Evolutionary conservation across 92 coral and sea anemone genomes (phyloP).

Genomic region (Epizoanthus stellaris): DNA sequence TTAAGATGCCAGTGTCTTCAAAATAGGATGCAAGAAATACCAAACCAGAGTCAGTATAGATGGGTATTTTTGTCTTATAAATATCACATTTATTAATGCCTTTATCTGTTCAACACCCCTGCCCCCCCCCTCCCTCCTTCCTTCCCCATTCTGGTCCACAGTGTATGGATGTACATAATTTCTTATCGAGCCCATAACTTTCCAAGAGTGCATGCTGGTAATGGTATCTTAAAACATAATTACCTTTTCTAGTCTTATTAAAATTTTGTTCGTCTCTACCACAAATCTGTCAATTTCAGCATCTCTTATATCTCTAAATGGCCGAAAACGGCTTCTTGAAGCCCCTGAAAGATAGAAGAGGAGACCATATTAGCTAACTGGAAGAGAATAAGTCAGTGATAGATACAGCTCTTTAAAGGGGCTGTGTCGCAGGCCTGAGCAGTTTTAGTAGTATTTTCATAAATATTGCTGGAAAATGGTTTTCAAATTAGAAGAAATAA

Average conservation of each 20-base stretch:
- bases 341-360: slow-evolving; percentile 61
- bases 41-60: too few relatives aligned
- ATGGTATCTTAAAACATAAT: neutral
- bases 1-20: neutral
- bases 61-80: too few relatives aligned
- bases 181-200: neutral
- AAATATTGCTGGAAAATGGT: too few relatives aligned
- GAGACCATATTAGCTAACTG: neutral
- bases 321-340: slow-evolving; percentile 74
- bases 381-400: neutral
- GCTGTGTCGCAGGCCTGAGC: too few relatives aligned
- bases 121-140: too few relatives aligned
- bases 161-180: neutral
- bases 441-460: too few relatives aligned
- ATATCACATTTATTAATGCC: too few relatives aligned
- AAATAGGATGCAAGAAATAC: too few relatives aligned
- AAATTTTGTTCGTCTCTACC: slow-evolving; percentile 88
- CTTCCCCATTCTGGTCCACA: too few relatives aligned
- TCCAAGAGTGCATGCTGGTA: slow-evolving; percentile 2
- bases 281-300: slow-evolving; percentile 93
- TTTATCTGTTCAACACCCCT: too few relatives aligned
- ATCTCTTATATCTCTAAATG: slow-evolving; percentile 83
- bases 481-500: too few relatives aligned
- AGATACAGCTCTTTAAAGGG: neutral
- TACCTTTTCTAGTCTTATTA: slow-evolving; percentile 93